Conservation (phyloP, 2,888 invertebrate genomes). For the Baccha elongata region DNA sequence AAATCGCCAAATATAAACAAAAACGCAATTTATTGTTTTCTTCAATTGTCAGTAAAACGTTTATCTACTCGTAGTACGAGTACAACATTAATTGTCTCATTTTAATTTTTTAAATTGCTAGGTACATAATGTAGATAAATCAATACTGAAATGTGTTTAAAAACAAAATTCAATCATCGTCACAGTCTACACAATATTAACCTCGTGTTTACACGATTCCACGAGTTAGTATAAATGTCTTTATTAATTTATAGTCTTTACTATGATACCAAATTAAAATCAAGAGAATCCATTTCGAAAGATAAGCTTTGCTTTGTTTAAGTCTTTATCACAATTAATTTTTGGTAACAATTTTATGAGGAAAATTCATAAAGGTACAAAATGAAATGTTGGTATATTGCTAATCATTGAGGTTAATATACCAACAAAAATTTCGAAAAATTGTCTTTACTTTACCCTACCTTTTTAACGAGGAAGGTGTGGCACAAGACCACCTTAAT, state of each 20-base stretch:
- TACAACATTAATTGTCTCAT: no score
- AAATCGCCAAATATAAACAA: no score
- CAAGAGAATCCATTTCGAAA: conserved; percentile 6
- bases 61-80: no score
- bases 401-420: conserved; percentile 16
- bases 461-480: background rate
- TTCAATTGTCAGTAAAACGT: no score
- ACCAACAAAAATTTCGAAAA: conserved; percentile 13
- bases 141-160: no score
- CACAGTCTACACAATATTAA: no score
- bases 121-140: no score
- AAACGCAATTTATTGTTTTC: no score
- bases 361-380: conserved; percentile 6
- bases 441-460: background rate
- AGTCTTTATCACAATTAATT: conserved; percentile 10
- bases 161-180: no score
- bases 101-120: no score
- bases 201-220: no score
- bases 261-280: conserved; percentile 4
- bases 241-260: conserved; percentile 39
- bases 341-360: conserved; percentile 21
- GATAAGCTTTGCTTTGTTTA: conserved; percentile 18
- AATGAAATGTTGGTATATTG: conserved; percentile 35
- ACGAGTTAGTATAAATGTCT: background rate
- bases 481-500: background rate